Evolutionary conservation across 2,888 invertebrate genomes (phyloP).

Genomic region (Deilephila porcellus): DNA sequence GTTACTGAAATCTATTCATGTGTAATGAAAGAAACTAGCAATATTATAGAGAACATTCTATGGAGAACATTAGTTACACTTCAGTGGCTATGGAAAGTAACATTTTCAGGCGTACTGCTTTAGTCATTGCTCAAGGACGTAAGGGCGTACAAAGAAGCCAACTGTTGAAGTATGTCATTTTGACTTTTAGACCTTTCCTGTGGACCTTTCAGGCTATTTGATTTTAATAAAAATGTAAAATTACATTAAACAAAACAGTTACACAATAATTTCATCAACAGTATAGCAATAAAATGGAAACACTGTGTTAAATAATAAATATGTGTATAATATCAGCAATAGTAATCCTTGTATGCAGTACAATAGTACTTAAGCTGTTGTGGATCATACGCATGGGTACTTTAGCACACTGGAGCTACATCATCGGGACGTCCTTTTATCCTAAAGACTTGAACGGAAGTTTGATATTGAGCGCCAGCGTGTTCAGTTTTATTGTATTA

Average conservation of each 20-base stretch:
- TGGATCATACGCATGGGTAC: conserved; percentile 58
- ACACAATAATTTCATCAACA: no score
- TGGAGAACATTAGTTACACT: no score
- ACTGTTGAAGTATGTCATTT: background rate
- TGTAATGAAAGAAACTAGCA: no score
- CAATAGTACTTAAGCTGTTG: conserved; percentile 49
- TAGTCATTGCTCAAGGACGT: no score
- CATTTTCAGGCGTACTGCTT: background rate
- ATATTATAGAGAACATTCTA: no score
- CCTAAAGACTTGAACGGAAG: conserved; percentile 47
- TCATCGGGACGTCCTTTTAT: conserved; percentile 56
- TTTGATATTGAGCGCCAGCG: conserved; percentile 46
- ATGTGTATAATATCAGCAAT: conserved; percentile 53
- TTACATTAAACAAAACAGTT: no score
- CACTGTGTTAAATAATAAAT: conserved; percentile 33
- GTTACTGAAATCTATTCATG: background rate
- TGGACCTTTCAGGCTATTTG: no score
- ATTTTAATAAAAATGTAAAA: background rate
- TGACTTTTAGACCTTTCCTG: background rate
- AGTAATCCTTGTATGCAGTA: conserved; percentile 42
- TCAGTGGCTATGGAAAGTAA: no score
- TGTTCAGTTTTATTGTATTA: conserved; percentile 55
- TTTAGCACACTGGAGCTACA: conserved; percentile 66
- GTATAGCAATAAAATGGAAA: conserved; percentile 35
- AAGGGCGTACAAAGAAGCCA: background rate